phyloP scores from a whole-genome alignment of 2,888 invertebrate species.

The Calliopum simillimum region DNA sequence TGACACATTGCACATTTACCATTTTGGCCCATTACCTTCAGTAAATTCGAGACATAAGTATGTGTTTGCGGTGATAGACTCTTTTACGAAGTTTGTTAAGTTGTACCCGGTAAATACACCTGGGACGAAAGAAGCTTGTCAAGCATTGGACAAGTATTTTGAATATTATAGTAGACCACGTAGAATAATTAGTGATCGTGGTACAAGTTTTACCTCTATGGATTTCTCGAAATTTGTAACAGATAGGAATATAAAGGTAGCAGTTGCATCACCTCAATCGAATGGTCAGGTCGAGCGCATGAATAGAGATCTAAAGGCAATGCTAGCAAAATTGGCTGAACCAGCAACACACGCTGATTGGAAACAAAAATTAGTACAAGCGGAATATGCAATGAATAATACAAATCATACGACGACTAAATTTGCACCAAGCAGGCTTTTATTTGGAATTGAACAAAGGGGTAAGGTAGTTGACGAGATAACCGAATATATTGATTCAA shows the following conservation, averaged over 20 bases:
- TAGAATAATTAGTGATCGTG: conserved; percentile 34
- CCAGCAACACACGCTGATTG: neutral
- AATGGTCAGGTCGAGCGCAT: neutral
- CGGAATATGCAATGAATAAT: conserved; percentile 4
- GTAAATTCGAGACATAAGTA: conserved; percentile 5
- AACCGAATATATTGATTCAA: conserved; percentile 21
- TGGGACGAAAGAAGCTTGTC: conserved; percentile 26
- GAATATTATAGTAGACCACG: conserved; percentile 33
- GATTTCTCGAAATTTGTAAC: conserved; percentile 33
- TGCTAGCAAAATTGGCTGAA: conserved; percentile 1
- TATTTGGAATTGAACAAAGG: conserved; percentile 37
- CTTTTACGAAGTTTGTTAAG: conserved; percentile 13
- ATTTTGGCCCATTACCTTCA: conserved; percentile 27
- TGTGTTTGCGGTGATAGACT: neutral
- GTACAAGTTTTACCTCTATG: conserved; percentile 31
- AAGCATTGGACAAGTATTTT: conserved; percentile 31
- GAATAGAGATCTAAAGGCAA: conserved; percentile 3
- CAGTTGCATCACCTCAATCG: conserved; percentile 28
- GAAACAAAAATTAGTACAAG: neutral
- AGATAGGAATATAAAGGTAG: conserved; percentile 31
- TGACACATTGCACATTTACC: conserved; percentile 32
- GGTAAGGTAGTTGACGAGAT: conserved; percentile 31
- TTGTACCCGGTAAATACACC: conserved; percentile 37
- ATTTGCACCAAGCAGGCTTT: conserved; percentile 32
- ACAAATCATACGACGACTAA: conserved; percentile 28